Evolutionary conservation across 1,140 invertebrate genomes (phyloP), one percentile per base, ranked within the genome.

Genomic region (Rhyacophila brunnea): DNA sequence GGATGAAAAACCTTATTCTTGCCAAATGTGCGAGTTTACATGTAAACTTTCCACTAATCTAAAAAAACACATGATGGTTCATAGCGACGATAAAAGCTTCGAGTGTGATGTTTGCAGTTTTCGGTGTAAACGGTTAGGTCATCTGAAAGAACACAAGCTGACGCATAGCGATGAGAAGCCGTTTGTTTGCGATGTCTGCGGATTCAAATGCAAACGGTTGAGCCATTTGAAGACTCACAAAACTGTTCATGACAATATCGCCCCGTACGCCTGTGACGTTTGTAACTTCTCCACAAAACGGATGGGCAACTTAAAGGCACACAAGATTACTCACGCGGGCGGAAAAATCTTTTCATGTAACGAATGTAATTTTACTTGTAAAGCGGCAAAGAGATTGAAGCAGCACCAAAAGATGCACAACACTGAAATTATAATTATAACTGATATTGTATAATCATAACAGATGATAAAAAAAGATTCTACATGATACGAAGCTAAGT

Each of bases 151-250:
- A 11, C 52, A 55, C 32, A 19, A 55, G 28, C 28, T 55, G 42
- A 28, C 38, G 0, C 53, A 56, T 15, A 45, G 32, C 2, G 47
- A 50, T 6, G 6, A 40, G 17, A 58, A 58, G 43, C 56, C 56
- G 7, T 51, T 57, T 19, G 13, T 23, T 9, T 57, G 54, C 19
- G 28, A 46, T 7, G 5, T 32, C 6, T 49, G 54, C 36, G 36
- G 34, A 14, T 57, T 49, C 40, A 35, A 32, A 15, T 57, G 54
- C 17, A 18, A 40, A 6, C 35, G 36, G 1, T 52, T 42, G 7
- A 51, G 56, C n/a, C 35, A 51, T 38, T 40, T 58, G 7, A 35
- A 32, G 0, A 18, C 34, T 17, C 56, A 58, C 43, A 58, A 58
- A 51, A 34, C 36, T 13, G 50, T 32, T 13, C 56, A 58, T 35